Base-by-base conservation (phyloP, 2,888 invertebrate genomes). In the Machimus rusticus region DNA sequence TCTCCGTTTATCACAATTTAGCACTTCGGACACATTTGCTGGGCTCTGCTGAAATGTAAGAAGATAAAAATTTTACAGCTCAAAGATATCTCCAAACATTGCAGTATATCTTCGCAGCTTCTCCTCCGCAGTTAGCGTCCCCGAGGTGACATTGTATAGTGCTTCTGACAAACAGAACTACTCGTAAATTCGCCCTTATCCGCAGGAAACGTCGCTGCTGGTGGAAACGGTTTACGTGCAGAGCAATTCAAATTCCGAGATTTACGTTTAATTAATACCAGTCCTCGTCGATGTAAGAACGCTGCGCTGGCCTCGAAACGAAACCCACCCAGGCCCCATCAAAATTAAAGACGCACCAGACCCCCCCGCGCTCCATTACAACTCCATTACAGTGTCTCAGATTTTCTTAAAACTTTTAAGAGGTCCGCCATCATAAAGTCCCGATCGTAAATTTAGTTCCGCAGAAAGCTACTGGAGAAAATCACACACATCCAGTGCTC, bases 371-470 rank as follows among this genome's bases (percentile, higher is more conserved):
- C 28, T 81, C 55, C 31, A 81, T 81, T 81, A 81, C 55, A 81
- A 81, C 55, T 81, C 81, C 81, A 81, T 81, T 55, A 81, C 81
- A 81, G 31, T 81, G 81, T 37, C 81, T 81, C 37, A 81, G 81
- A 81, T 81, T 81, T 39, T 81, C 81, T 81, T 81, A 81, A 81
- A 81, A 81, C 51, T 81, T 81, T 81, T 51, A 81, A 81, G 81
- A 81, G 81, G 66, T 55, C 55, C 55, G 51, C 55, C 81, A 51
- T 81, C 81, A 81, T 81, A 81, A 81, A 81, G 81, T 57, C 55
- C 51, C n/a, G 81, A 81, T 81, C 81, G 81, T 81, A 81, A 81
- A 81, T 81, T 81, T 81, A 81, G 81, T 81, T 81, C 55, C 55
- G 51, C 57, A 55, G 51, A 51, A 55, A 55, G 55, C 81, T 81